Percentiles rank a stretch among this genome's conserved stretches.
phyloP scores from a whole-genome alignment of 2,797 vertebrate genomes.

The Lepidocolaptes lacrymiger region DNA sequence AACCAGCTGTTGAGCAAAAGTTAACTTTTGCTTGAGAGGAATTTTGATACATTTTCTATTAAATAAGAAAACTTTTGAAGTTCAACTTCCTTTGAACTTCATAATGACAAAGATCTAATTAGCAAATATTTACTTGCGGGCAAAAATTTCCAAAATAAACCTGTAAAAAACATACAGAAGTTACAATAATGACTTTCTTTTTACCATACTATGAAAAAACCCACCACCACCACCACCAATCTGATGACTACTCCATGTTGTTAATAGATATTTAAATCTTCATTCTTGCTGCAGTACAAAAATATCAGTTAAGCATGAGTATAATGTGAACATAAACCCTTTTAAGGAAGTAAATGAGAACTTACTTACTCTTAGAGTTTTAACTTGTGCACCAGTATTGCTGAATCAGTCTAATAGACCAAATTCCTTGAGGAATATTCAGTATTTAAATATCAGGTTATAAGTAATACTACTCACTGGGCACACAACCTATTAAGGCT shows the following conservation, averaged over 20 bases:
- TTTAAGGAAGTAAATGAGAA: not conserved
- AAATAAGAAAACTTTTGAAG: not conserved
- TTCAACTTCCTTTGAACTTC: not conserved
- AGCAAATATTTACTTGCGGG: not conserved
- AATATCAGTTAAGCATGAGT: not conserved
- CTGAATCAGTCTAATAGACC: not conserved
- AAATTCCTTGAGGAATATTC: not conserved
- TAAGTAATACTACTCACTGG: not conserved
- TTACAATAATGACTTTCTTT: not conserved
- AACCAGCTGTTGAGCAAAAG: not conserved
- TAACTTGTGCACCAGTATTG: not conserved
- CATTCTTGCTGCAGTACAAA: not conserved
- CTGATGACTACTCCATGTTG: not conserved
- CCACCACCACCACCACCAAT: accelerated
- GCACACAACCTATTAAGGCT: not conserved
- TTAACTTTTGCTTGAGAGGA: not conserved
- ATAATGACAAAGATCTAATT: not conserved
- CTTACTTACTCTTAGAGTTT: not conserved
- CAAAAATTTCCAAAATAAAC: not conserved
- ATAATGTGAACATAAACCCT: not conserved
- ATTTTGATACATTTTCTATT: not conserved
- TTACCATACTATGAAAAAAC: not conserved
- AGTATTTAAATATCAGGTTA: not conserved
- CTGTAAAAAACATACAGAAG: not conserved
- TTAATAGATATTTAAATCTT: not conserved